Base-by-base conservation (phyloP, 2,113 vertebrate genomes). In the Microtus ochrogaster region DNA sequence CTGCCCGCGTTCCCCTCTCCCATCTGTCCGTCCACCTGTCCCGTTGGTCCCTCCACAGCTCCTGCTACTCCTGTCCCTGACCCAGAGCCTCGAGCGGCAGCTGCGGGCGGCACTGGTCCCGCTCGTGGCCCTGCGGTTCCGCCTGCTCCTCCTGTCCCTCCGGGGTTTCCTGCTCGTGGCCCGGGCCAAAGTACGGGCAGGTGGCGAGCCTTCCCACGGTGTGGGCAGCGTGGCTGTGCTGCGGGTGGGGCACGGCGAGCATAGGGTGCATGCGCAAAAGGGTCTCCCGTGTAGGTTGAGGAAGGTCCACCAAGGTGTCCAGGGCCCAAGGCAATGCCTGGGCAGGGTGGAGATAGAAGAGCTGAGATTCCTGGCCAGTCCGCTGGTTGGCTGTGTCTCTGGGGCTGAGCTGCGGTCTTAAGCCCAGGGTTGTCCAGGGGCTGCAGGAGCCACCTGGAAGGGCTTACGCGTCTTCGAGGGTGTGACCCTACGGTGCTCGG, bases 11-110 rank as follows among this genome's bases (percentile, higher is more conserved):
- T 86, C 36, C 66, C 66, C 41, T 88, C 65, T 87, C 89, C 95
- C 88, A 93, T 97, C 94, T 96, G 97, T 97, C 94, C 3, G 84
- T 97, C 95, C 90, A 72, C 72, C 91, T 96, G 96, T 96, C 84
- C 58, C 97, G 44, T 96, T 70, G 92, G 93, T 97, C 97, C 97
- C 97, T 97, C 96, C 96, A 97, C 97, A 98, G 97, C 97, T 98
- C 98, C 98, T 99, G 98, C 97, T 99, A 98, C 97, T 99, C 98
- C 98, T 99, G 98, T 99, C 98, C 97, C 98, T 99, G 97, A 98
- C 98, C 97, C 98, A 98, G 98, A 99, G 99, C 98, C 98, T 99
- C 96, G 98, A 98, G 98, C 99, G 99, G 97, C 99, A 99, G 98
- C 97, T 99, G 90, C 95, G 44, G 94, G 97, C 94, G 1, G 97